Percentiles rank a stretch among this genome's conserved stretches.
Conservation (phyloP, 1,140 invertebrate genomes). For the Heliconius hermathena region DNA sequence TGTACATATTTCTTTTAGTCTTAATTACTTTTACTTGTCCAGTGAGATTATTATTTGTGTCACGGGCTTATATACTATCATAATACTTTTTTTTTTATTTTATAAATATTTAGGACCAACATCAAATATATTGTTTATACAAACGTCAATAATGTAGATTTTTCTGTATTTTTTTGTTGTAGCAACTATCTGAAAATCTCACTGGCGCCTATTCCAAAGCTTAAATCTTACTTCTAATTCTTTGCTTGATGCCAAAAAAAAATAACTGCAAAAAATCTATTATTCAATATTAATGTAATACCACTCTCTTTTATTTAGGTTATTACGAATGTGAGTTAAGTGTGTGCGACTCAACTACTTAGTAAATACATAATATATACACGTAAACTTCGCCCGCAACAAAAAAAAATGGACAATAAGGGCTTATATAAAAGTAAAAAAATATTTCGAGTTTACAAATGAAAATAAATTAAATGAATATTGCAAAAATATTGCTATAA, state of each 20-base stretch:
- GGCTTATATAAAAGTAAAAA: conserved; percentile 26
- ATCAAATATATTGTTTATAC: neutral
- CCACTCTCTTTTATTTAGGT: conserved; percentile 69
- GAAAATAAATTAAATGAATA: conserved; percentile 18
- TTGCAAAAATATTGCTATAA: conserved; percentile 6
- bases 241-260: conserved; percentile 79
- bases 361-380: conserved; percentile 4
- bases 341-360: conserved; percentile 40
- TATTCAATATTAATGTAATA: conserved; percentile 69
- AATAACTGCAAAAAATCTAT: conserved; percentile 70
- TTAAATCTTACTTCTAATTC: conserved; percentile 67
- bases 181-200: conserved; percentile 48
- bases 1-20: conserved; percentile 66
- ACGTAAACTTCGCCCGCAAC: conserved; percentile 11
- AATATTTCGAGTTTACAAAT: conserved; percentile 18
- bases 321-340: conserved; percentile 53
- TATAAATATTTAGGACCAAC: neutral
- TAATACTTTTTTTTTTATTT: neutral
- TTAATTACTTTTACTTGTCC: conserved; percentile 58
- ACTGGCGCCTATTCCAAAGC: conserved; percentile 77
- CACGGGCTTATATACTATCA: neutral
- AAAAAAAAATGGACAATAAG: conserved; percentile 37
- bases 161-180: neutral
- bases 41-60: conserved; percentile 54
- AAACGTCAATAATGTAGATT: neutral